A percentile compares a stretch with the other conserved stretches of the same genome.
Evolutionary conservation across 2,113 vertebrate species (phyloP).

Genomic region (Aptenodytes forsteri): DNA sequence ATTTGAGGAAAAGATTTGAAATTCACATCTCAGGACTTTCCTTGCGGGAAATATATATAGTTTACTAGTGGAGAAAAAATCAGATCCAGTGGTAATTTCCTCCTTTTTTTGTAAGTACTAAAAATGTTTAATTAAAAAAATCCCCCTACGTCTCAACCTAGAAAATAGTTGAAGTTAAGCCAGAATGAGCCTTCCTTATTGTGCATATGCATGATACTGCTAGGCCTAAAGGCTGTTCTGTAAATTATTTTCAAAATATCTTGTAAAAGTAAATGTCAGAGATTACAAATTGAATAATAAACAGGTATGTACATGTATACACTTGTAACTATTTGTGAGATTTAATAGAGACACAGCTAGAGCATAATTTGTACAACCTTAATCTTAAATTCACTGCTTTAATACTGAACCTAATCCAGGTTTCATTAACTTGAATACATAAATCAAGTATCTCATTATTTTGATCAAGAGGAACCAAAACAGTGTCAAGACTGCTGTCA

Average conservation of each 20-base stretch:
- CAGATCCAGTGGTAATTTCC: not conserved
- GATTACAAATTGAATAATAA: not conserved
- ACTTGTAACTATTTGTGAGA: not conserved
- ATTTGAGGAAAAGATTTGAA: not conserved
- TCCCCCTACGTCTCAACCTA: not conserved
- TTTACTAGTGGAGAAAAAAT: not conserved
- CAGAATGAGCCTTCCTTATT: not conserved
- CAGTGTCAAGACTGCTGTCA: not conserved
- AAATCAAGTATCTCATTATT: not conserved
- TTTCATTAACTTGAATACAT: not conserved
- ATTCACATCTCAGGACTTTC: not conserved
- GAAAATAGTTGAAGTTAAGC: not conserved
- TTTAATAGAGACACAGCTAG: not conserved
- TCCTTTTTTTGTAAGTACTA: not conserved
- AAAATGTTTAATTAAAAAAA: not conserved
- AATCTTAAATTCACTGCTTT: not conserved
- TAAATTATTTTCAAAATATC: not conserved
- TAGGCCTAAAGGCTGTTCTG: not conserved
- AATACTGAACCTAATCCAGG: not conserved
- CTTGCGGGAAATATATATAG: not conserved
- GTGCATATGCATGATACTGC: not conserved
- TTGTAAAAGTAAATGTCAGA: not conserved
- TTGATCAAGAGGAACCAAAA: not conserved
- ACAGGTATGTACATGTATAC: not conserved
- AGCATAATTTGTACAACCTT: not conserved